Percentiles rank a stretch among this genome's conserved stretches.
These are phyloP conservation scores for Chaetorhynchus papuensis DNA, from an alignment of 2,113 vertebrate genomes.

Conservation along the genomic window DNA sequence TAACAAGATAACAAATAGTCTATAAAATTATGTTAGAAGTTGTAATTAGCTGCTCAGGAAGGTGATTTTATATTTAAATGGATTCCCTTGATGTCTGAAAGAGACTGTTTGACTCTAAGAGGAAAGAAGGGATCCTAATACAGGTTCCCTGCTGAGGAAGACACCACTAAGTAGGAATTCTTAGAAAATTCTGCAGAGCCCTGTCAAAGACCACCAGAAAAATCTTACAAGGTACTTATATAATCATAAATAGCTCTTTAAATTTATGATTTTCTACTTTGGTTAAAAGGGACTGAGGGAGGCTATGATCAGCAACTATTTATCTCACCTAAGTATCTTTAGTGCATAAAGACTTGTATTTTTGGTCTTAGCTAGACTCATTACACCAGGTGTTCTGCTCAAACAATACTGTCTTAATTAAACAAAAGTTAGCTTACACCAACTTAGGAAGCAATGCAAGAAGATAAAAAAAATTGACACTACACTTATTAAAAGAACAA, in stretches of 20 bases:
- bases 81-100: background rate
- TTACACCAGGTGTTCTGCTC: background rate
- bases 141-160: background rate
- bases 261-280: background rate
- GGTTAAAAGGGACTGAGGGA: background rate
- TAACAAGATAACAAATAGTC: background rate
- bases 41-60: background rate
- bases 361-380: background rate
- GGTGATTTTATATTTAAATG: background rate
- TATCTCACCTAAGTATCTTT: background rate
- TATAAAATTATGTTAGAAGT: background rate
- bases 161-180: background rate
- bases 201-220: background rate
- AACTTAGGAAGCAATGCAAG: background rate
- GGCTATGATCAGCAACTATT: background rate
- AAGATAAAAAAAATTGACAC: background rate
- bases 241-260: background rate
- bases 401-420: background rate
- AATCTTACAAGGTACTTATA: background rate
- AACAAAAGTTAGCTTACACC: background rate
- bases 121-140: background rate
- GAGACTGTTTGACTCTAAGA: background rate
- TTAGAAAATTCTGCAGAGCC: background rate
- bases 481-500: background rate
- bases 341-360: background rate